Evolutionary conservation across 2,888 invertebrate genomes (phyloP), one percentile per base, ranked within the genome.

Genomic region (Sinelater perroti): DNA sequence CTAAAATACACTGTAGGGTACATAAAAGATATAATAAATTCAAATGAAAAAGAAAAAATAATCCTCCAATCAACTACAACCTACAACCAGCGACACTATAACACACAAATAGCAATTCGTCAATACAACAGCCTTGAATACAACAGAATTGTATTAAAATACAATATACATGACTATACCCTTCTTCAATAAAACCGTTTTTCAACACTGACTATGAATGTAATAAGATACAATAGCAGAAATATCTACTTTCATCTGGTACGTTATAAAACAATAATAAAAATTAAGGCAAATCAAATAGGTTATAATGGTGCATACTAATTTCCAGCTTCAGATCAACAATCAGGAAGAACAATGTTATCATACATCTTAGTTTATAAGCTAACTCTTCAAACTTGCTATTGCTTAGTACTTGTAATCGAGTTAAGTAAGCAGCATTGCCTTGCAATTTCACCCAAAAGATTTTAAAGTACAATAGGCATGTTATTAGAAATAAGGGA

Each of bases 401-500:
- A 6, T 3, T 44, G 44, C 49, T 62, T 66, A 44, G 71, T 66
- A 76, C 80, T 2, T 81, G 63, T 7, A 79, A 58, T 7, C 81
- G 81, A 1, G 79, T 75, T 45, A 81, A 65, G 20, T 81, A 67
- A n/a, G 80, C 80, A 28, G 85, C 83, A 72, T 83, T 83, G 38
- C 83, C 81, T 55, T 83, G 77, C 20, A 86, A 80, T 46, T 81
- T 80, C 5, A 80, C 70, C 80, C 83, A 84, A 16, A 77, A 73
- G 65, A 84, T 84, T 67, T 83, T 85, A 63, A 84, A 81, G 71
- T 83, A 85, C 1, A 82, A 78, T 11, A 85, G 72, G 65, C 81
- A 80, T 1, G 81, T 83, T 80, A 83, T 83, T 30, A 83, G 77
- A 66, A 86, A 83, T 64, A 83, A 80, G 55, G 84, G 83, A 21